A percentile compares a stretch with the other conserved stretches of the same genome.
Evolutionary conservation across 1,140 invertebrate species (phyloP).

Genomic region (Camponotus floridanus): DNA sequence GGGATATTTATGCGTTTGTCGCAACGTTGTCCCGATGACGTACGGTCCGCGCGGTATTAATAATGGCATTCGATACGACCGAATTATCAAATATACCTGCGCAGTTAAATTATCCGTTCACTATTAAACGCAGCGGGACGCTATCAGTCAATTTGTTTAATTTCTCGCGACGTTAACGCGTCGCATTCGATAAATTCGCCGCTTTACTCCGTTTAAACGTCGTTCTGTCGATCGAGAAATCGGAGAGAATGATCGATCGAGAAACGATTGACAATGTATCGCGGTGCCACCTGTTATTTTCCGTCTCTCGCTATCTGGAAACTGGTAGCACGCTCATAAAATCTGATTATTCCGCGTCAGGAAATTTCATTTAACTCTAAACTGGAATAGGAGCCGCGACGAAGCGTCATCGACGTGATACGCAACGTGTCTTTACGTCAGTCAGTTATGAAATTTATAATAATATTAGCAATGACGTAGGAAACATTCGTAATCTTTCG

Average conservation of each 20-base stretch:
- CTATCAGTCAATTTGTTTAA: constrained; percentile 63
- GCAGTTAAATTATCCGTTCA: constrained; percentile 43
- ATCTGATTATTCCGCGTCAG: not conserved
- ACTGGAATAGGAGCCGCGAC: not conserved
- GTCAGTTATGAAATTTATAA: not conserved
- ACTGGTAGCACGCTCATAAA: constrained; percentile 13
- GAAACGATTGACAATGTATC: constrained; percentile 16
- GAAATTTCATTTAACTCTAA: constrained; percentile 18
- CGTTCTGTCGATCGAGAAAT: not conserved
- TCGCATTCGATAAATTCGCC: not conserved
- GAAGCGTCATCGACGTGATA: not conserved
- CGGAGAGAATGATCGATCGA: constrained; percentile 25
- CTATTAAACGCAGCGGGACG: constrained; percentile 48
- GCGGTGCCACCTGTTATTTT: constrained; percentile 20
- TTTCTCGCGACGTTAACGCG: constrained; percentile 53
- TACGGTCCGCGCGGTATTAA: constrained; percentile 23
- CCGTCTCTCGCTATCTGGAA: not conserved
- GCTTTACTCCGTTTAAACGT: not conserved
- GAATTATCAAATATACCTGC: constrained; percentile 51
- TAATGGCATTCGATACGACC: constrained; percentile 10
- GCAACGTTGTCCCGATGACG: not conserved
- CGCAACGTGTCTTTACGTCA: constrained; percentile 3
- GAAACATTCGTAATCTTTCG: not conserved
- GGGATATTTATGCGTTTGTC: not conserved
- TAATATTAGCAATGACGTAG: not conserved